Evolutionary conservation across 2,888 invertebrate species (phyloP), one percentile per base, ranked within the genome.

Genomic region (Trachelus stipa): DNA sequence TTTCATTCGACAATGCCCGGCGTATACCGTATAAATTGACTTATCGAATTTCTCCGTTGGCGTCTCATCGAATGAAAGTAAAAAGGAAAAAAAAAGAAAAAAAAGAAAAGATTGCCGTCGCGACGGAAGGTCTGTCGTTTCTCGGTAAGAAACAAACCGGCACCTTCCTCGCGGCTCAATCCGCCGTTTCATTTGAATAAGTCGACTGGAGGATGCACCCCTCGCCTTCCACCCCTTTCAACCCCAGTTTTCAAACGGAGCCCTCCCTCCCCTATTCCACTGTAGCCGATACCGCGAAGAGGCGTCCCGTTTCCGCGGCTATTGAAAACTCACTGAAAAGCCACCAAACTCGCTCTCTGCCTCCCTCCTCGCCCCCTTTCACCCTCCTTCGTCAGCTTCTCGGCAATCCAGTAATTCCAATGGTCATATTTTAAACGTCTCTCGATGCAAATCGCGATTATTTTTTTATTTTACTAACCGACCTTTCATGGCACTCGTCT

Each of bases 161-260:
- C 84, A 85, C 84, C 85, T 87, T 40, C 40, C 4, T 84, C 85
- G 86, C 84, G 86, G 85, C 85, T 87, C 85, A 85, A 88, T 88
- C 87, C 86, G 88, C 86, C 85, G 87, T 83, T 80, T 88, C 85
- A 88, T 89, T 89, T 88, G 88, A 88, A 89, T 88, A 88, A 89
- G 86, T 86, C 88, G 84, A 81, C 81, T 79, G 78, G 81, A 74
- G 82, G 78, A 79, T 75, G 77, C 75, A 77, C 81, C 74, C 56
- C 12, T 12, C 11, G 1, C 12, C 12, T 12, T 4, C 35, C 35
- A 35, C 3, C 35, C 76, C 69, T 34, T 79, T 68, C 74, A 68
- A 71, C 76, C 40, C 15, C 34, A 71, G 75, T 77, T 79, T 73
- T 40, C 40, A 40, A 40, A 1, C 4, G 12, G 40, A 12, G 37